phyloP scores from a whole-genome alignment of 2,888 invertebrate species.

The Xestia xanthographa region DNA sequence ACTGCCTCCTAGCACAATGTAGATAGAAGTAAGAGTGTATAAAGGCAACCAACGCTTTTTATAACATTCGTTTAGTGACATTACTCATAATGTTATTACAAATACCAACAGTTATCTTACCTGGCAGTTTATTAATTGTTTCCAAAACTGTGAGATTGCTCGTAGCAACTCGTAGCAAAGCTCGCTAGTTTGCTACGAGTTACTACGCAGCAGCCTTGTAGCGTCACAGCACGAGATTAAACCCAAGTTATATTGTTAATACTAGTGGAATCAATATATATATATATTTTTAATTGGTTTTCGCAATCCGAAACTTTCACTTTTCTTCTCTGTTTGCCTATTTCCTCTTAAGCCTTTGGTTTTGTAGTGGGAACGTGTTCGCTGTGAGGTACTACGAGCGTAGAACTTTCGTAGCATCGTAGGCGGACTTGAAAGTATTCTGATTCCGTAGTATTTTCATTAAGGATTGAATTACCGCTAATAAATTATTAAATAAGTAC shows the following conservation, averaged over 20 bases:
- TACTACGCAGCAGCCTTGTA: background rate
- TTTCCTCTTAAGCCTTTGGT: background rate
- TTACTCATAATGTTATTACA: no score
- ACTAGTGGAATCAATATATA: background rate
- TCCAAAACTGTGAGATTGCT: background rate
- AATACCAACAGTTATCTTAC: no score
- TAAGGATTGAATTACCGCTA: background rate
- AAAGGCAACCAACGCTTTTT: no score
- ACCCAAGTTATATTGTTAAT: background rate
- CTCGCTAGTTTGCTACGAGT: background rate
- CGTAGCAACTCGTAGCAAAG: background rate
- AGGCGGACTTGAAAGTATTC: background rate
- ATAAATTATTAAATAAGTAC: background rate
- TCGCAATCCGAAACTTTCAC: background rate
- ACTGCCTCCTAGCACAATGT: no score
- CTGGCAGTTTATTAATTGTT: background rate
- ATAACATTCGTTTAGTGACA: no score
- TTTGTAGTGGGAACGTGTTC: background rate
- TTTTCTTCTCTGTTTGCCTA: no score
- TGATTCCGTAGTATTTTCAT: background rate
- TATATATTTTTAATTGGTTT: background rate
- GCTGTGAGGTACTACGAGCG: conserved; percentile 10
- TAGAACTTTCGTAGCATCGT: conserved; percentile 5
- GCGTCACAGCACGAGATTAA: background rate
- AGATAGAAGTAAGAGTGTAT: no score